Base-by-base conservation (phyloP, 1,140 invertebrate genomes). In the Drosophila nannoptera region DNA sequence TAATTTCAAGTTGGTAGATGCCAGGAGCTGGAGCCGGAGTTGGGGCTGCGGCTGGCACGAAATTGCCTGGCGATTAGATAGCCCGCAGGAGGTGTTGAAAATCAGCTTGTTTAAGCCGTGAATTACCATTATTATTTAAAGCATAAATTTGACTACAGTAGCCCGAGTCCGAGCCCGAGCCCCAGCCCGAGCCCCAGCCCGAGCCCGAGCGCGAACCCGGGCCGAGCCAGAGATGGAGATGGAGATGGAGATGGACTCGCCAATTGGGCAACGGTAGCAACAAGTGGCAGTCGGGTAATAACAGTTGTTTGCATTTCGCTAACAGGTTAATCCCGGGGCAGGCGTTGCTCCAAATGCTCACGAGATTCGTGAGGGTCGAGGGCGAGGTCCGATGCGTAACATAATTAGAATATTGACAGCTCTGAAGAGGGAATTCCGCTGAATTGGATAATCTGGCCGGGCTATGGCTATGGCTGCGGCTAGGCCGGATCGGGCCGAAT, bases 41-140 rank as follows among this genome's bases (percentile, higher is more conserved):
- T 54, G 31, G 69, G 49, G 9, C 16, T 59, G 61, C n/a, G 38
- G 9, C 8, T 11, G 7, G 55, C 50, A 73, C 63, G 66, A 86
- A 87, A 87, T 87, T 77, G 84, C 66, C 64, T 65, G 69, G 65
- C 75, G 84, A 87, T 87, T 87, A 87, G 84, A 87, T 87, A 87
- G 73, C 78, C 66, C 50, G 52, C 69, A 66, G 74, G 74, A 87
- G 86, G 84, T 87, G 86, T 87, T 86, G 64, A 74, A 71, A 77
- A 71, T 80, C 84, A 87, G 71, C 80, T 74, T 67, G 74, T 87
- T 83, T 64, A 73, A 32, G 5, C 75, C 58, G 54, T 12, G 68
- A 87, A 87, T 86, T 87, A 86, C 84, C 86, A 87, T 88, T 87
- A 87, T 87, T 87, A 87, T 80, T 84, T 73, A 73, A 81, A 73